phyloP scores from a whole-genome alignment of 64 coral and sea anemone genomes.

The Montipora cactus region DNA sequence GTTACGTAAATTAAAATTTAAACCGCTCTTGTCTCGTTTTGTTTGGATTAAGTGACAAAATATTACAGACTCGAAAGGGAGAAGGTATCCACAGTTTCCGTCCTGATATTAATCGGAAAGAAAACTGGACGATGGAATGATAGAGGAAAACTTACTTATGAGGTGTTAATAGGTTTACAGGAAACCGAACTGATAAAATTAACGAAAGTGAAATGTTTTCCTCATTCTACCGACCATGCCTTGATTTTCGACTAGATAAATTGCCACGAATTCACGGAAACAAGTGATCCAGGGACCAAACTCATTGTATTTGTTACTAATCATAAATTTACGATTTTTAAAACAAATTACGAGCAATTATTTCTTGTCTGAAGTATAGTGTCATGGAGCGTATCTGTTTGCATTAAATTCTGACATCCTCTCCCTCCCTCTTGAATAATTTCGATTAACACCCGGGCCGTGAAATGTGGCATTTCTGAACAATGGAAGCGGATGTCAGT shows the following conservation, averaged over 20 bases:
- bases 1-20: too few species aligned
- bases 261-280: not conserved
- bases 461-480: not conserved
- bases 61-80: too few species aligned
- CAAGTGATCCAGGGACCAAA: not conserved
- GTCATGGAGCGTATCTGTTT: not conserved
- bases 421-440: not conserved
- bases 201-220: not conserved
- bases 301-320: too few species aligned
- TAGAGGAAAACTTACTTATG: not conserved
- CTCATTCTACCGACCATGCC: not conserved
- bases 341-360: not conserved
- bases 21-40: not conserved
- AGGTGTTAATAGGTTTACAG: not conserved
- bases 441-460: not conserved
- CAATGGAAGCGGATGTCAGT: constrained; percentile 13
- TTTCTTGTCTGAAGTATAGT: not conserved
- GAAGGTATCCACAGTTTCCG: too few species aligned
- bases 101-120: not conserved
- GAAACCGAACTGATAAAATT: not conserved
- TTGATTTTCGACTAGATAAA: not conserved
- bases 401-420: not conserved
- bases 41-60: not conserved
- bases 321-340: not conserved
- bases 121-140: not conserved